A percentile compares a stretch with the other conserved stretches of the same genome.
These are phyloP conservation scores for Chrysotoxum bicinctum DNA, from an alignment of 2,888 invertebrate genomes.

Conservation along the genomic window DNA sequence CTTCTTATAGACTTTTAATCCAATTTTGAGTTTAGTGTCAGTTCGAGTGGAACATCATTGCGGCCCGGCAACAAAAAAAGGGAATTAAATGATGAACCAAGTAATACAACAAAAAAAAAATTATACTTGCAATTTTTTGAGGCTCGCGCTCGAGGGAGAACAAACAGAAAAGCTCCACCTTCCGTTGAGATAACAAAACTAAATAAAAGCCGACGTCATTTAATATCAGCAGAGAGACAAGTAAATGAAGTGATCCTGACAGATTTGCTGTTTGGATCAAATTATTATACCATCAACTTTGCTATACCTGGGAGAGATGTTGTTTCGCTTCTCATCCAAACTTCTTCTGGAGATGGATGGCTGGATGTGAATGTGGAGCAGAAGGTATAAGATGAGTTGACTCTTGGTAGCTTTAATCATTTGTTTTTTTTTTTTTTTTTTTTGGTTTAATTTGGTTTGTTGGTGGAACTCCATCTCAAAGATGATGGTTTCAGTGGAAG, in stretches of 20 bases:
- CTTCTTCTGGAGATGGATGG: constrained; percentile 24
- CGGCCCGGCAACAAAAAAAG: neutral
- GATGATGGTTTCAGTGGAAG: constrained; percentile 52
- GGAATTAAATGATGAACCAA: constrained; percentile 52
- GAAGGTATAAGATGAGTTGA: constrained; percentile 15
- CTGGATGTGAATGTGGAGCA: constrained; percentile 41
- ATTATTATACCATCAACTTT: constrained; percentile 60
- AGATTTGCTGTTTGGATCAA: constrained; percentile 71
- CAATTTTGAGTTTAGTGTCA: constrained; percentile 72
- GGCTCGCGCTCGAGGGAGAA: constrained; percentile 13
- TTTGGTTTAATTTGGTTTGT: no score
- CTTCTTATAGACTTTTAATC: constrained; percentile 67
- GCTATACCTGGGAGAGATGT: constrained; percentile 12
- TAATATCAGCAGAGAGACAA: constrained; percentile 70
- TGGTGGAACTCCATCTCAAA: neutral
- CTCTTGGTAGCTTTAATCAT: constrained; percentile 50
- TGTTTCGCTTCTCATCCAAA: neutral
- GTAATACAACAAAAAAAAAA: constrained; percentile 19
- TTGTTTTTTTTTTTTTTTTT: neutral
- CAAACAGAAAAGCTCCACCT: constrained; percentile 62
- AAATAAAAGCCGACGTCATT: constrained; percentile 68
- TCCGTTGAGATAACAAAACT: constrained; percentile 60
- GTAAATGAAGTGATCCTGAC: constrained; percentile 72
- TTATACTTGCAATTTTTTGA: constrained; percentile 20
- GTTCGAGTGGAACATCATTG: constrained; percentile 67